phyloP scores from a whole-genome alignment of 2,888 invertebrate species.

The Apodemia zela region DNA sequence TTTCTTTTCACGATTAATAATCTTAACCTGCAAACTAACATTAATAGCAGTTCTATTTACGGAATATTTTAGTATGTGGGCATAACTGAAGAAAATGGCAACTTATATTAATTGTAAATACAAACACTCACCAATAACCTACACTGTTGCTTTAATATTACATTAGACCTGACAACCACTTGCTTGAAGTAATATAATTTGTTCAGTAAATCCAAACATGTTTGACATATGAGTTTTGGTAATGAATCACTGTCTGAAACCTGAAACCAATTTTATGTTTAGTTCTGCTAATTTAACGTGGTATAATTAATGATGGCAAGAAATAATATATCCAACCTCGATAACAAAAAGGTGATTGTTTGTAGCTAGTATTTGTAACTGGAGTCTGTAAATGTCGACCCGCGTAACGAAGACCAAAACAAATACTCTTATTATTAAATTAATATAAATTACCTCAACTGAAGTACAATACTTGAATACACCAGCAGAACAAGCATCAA shows the following conservation, averaged over 20 bases:
- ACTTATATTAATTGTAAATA: background rate
- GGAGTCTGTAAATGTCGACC: too few species aligned
- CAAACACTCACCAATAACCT: constrained; percentile 37
- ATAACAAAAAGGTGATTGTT: too few species aligned
- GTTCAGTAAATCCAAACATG: constrained; percentile 64
- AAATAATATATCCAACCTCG: too few species aligned
- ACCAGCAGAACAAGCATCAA: constrained; percentile 60
- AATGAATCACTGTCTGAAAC: constrained; percentile 58
- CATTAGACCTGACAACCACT: constrained; percentile 61
- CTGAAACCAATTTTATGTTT: constrained; percentile 39
- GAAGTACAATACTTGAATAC: constrained; percentile 72
- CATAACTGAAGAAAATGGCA: too few species aligned
- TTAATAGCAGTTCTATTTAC: too few species aligned
- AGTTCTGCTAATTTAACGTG: background rate
- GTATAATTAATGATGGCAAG: background rate
- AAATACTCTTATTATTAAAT: background rate
- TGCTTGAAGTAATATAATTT: constrained; percentile 71
- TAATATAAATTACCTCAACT: constrained; percentile 52
- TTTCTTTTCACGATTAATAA: too few species aligned
- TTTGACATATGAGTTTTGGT: constrained; percentile 65
- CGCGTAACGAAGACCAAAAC: background rate
- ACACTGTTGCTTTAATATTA: constrained; percentile 59
- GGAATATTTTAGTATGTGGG: too few species aligned
- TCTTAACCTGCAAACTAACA: too few species aligned
- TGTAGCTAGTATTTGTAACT: too few species aligned